Evolutionary conservation across 2,888 invertebrate genomes (phyloP), one percentile per base, ranked within the genome.

Genomic region (Metalampra italica): DNA sequence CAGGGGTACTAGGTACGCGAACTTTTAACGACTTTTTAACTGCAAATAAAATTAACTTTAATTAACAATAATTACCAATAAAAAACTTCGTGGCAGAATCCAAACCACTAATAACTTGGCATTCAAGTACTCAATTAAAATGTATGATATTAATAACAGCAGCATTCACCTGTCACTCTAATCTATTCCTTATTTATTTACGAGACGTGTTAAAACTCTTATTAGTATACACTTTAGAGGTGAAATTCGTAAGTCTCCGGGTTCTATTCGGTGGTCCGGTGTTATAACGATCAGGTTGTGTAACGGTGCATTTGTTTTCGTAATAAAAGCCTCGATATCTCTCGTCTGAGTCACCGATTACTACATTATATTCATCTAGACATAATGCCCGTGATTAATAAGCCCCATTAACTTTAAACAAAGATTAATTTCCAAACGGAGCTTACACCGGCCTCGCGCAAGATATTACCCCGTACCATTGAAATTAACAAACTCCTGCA

Each of bases 381-480:
- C 79, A 78, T 80, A 86, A 82, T 83, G 68, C 71, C 69, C 62
- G 68, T 84, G 83, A 87, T 83, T 85, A 87, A 85, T 87, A 81
- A 75, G 77, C 54, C 58, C 78, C 79, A 84, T 87, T 86, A 86
- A 80, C 62, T 82, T 78, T 78, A 85, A 85, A 84, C 85, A 82
- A 86, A 78, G 86, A 87, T 85, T 83, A 81, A 86, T 85, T 75
- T 76, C 62, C 60, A 67, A 70, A 65, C 69, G 62, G 60, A 52
- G 61, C 57, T 55, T 47, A 55, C 57, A 50, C 52, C 45, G 62
- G 58, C 56, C 52, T 60, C 57, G 58, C 54, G 57, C 61, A 63
- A 46, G 62, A 66, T 60, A 63, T 68, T 64, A 60, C 60, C 65
- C 62, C 51, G 58, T 66, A 76, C 71, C 64, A 71, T 51, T 60